These are phyloP conservation scores for Eretmochelys imbricata DNA, from an alignment of 2,113 vertebrate species.

Conservation along the genomic window DNA sequence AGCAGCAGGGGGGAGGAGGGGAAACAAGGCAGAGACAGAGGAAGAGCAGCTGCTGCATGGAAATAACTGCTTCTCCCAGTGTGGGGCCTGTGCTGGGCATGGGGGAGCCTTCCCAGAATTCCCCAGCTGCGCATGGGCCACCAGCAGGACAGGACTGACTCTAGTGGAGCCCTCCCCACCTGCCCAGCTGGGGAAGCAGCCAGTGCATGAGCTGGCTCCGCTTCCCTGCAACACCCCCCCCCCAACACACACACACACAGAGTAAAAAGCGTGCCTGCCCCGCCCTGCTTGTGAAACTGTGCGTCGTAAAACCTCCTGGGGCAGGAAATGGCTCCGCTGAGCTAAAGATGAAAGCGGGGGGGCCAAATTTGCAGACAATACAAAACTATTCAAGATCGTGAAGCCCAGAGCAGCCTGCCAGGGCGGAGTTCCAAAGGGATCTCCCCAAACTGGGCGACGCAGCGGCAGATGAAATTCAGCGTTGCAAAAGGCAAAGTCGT, in stretches of 20 bases:
- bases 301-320: neutral
- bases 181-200: too few relatives aligned
- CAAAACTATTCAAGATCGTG: neutral
- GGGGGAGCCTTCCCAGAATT: neutral
- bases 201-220: too few relatives aligned
- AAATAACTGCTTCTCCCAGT: neutral
- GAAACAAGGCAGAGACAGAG: neutral
- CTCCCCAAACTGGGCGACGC: too few relatives aligned
- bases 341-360: neutral
- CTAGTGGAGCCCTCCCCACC: too few relatives aligned
- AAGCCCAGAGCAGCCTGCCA: too few relatives aligned
- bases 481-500: neutral
- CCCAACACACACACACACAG: too few relatives aligned
- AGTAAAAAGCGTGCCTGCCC: neutral
- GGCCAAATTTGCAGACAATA: neutral
- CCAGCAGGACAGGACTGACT: neutral
- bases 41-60: neutral
- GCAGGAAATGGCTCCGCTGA: neutral
- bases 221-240: neutral
- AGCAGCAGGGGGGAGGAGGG: too few relatives aligned
- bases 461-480: neutral
- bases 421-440: too few relatives aligned
- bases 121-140: too few relatives aligned
- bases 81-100: too few relatives aligned
- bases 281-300: neutral